These are phyloP conservation scores for Sminthurinus aureus DNA, from an alignment of 2,888 invertebrate species.

Conservation along the genomic window DNA sequence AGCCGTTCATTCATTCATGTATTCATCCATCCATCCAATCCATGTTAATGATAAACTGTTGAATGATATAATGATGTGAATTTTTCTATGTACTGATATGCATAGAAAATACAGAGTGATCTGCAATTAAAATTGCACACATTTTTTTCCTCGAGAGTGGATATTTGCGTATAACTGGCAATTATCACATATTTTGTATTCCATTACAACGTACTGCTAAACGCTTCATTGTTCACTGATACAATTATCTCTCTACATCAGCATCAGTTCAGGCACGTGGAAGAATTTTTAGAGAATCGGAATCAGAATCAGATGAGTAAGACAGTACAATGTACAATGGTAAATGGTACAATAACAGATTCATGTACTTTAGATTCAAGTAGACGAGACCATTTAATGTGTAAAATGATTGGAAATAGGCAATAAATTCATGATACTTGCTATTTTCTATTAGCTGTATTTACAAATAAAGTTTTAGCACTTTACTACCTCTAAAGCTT, in stretches of 20 bases:
- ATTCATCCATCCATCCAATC: too few species aligned
- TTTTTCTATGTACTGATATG: too few species aligned
- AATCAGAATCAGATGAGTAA: not conserved
- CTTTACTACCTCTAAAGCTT: too few species aligned
- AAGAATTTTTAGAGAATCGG: not conserved
- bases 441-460: too few species aligned
- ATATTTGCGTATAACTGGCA: not conserved
- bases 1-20: too few species aligned
- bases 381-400: too few species aligned
- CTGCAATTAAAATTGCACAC: not conserved
- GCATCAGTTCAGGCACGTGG: constrained; percentile 1
- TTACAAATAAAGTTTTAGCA: too few species aligned
- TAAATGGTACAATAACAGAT: too few species aligned
- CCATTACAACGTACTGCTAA: not conserved
- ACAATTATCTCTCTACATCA: not conserved
- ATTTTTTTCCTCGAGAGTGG: not conserved
- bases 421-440: too few species aligned
- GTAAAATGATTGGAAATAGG: too few species aligned
- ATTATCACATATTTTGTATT: not conserved
- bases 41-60: not conserved
- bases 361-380: too few species aligned
- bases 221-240: not conserved
- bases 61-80: not conserved
- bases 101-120: not conserved
- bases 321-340: not conserved